Percentiles rank a stretch among this genome's conserved stretches.
Evolutionary conservation across 2,888 invertebrate genomes (phyloP).

Genomic region (Habrosyne pyritoides): DNA sequence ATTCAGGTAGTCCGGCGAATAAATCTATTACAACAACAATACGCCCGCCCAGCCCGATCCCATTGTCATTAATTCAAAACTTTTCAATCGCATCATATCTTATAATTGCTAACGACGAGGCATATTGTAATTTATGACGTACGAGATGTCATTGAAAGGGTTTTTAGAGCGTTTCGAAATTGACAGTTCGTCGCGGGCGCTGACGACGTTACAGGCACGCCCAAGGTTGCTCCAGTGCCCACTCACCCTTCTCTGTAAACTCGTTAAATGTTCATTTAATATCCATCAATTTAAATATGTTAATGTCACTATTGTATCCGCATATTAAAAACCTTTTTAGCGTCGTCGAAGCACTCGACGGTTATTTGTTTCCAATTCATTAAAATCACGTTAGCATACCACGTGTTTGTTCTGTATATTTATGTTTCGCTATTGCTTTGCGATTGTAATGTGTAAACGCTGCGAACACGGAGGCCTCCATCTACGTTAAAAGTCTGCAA

Average conservation of each 20-base stretch:
- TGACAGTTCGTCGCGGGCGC: conserved; percentile 39
- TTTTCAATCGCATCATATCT: conserved; percentile 59
- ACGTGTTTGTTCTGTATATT: conserved; percentile 29
- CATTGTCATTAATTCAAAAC: conserved; percentile 61
- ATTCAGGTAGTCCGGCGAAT: conserved; percentile 76
- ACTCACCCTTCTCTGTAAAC: conserved; percentile 57
- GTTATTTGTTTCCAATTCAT: conserved; percentile 15
- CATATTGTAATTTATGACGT: conserved; percentile 44
- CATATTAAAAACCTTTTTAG: conserved; percentile 17
- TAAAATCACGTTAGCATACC: conserved; percentile 59
- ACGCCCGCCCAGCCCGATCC: conserved; percentile 44
- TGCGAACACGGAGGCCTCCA: conserved; percentile 76
- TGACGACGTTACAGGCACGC: conserved; percentile 68
- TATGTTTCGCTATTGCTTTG: conserved; percentile 36
- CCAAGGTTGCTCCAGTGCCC: conserved; percentile 51
- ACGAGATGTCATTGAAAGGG: conserved; percentile 41
- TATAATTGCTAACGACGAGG: conserved; percentile 40
- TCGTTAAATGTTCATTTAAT: conserved; percentile 76
- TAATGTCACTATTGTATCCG: conserved; percentile 41
- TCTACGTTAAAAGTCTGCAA: conserved; percentile 47
- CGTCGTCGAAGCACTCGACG: conserved; percentile 13
- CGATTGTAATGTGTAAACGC: conserved; percentile 56
- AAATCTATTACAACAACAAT: conserved; percentile 75
- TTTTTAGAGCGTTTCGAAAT: conserved; percentile 60
- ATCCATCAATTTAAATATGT: conserved; percentile 59